phyloP scores from a whole-genome alignment of 2,888 invertebrate species.

The Drosophila borborema region DNA sequence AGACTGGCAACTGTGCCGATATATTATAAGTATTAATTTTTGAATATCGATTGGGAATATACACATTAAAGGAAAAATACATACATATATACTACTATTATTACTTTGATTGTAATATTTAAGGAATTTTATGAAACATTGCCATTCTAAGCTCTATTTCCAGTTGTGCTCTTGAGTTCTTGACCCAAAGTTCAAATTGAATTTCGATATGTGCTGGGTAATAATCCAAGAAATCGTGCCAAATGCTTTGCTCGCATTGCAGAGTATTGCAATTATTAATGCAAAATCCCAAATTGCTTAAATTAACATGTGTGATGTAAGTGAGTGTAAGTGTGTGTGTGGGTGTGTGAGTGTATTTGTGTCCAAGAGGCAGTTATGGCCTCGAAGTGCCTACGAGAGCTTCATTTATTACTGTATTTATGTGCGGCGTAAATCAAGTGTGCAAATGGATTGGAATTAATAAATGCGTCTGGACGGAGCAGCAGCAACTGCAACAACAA shows the following conservation, averaged over 20 bases:
- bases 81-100: not conserved
- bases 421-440: constrained; percentile 79
- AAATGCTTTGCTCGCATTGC: constrained; percentile 35
- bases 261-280: constrained; percentile 65
- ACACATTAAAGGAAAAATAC: no score
- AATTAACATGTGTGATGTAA: constrained; percentile 32
- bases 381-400: constrained; percentile 57
- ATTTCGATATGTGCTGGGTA: constrained; percentile 14
- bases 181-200: constrained; percentile 11
- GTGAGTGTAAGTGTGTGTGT: constrained; percentile 9
- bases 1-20: no score
- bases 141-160: not conserved
- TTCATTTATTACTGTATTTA: constrained; percentile 78
- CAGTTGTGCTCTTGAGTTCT: no score
- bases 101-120: not conserved
- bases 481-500: constrained; percentile 7
- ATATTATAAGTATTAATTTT: no score
- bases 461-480: constrained; percentile 69
- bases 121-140: not conserved
- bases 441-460: constrained; percentile 83
- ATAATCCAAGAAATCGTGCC: constrained; percentile 38
- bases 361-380: constrained; percentile 50
- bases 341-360: constrained; percentile 17
- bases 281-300: constrained; percentile 63
- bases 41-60: no score